These are phyloP conservation scores for Podabrus alpinus DNA, from an alignment of 2,888 invertebrate genomes.

Conservation along the genomic window DNA sequence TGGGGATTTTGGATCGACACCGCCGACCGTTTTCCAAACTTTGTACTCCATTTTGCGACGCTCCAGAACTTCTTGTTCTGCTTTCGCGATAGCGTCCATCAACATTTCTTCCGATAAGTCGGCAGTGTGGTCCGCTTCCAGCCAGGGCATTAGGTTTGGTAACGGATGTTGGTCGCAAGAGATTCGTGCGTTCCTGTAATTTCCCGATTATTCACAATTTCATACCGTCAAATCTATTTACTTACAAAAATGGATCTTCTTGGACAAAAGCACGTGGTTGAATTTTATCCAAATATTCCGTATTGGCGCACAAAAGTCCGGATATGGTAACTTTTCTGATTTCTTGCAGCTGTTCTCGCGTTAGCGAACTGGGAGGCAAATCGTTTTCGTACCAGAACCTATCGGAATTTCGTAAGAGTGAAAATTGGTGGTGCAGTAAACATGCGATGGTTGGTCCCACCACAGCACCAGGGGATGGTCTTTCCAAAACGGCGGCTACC, in stretches of 20 bases:
- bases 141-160: slow-evolving; percentile 73
- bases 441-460: slow-evolving; percentile 91
- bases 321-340: slow-evolving; percentile 80
- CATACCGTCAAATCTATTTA: slow-evolving; percentile 33
- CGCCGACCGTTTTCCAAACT: slow-evolving; percentile 79
- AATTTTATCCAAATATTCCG: slow-evolving; percentile 69
- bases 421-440: slow-evolving; percentile 81
- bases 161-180: slow-evolving; percentile 73
- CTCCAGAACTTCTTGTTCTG: slow-evolving; percentile 74
- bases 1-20: slow-evolving; percentile 84
- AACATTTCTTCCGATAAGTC: slow-evolving; percentile 73
- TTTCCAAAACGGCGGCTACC: slow-evolving; percentile 82
- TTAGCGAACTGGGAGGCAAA: slow-evolving; percentile 83
- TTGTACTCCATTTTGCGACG: slow-evolving; percentile 81
- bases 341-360: slow-evolving; percentile 76
- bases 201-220: background rate
- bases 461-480: slow-evolving; percentile 76
- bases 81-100: slow-evolving; percentile 75
- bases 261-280: slow-evolving; percentile 86
- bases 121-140: slow-evolving; percentile 67
- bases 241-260: slow-evolving; percentile 84
- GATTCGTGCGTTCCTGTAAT: slow-evolving; percentile 69
- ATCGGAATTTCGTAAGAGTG: slow-evolving; percentile 81
- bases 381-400: slow-evolving; percentile 97
- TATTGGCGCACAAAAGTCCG: slow-evolving; percentile 78